Evolutionary conservation across 1,140 invertebrate genomes (phyloP), one percentile per base, ranked within the genome.

Genomic region (Mycetomoellerius zeteki): DNA sequence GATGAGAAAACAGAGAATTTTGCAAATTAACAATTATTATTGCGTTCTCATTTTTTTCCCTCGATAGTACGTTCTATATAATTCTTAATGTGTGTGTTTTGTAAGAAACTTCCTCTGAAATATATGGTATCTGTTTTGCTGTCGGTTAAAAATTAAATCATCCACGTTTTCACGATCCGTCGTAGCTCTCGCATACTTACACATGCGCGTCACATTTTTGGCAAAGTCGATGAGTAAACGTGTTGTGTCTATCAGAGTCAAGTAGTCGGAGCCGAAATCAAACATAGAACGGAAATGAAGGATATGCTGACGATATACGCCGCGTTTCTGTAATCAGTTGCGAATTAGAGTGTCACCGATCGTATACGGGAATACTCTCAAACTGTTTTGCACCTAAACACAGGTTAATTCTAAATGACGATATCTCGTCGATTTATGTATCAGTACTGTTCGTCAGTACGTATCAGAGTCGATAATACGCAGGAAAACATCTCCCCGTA

Each of bases 221-320:
- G 37, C 5, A 60, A 84, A 84, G 80, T 56, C n/a, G 54, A 50
- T 8, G 21, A 21, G 27, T 21, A 84, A 73, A 73, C 69, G 58
- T 7, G 24, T 14, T 54, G 24, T 54, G 69, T 16, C 19, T 33
- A 21, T 5, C 30, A 21, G 33, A 54, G 54, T 24, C 54, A 75
- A 84, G 69, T 75, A 84, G 37, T 24, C 54, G 69, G 37, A 84
- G 56, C 27, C 69, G 24, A 62, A 75, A 84, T 73, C 69, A 84
- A 84, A 84, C 69, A 75, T 43, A 16, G 69, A 71, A 58, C 65
- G 14, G n/a, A 75, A 84, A 84, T 84, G 69, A 84, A 84, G 80
- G 80, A 84, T 75, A 43, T 67, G 27, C n/a, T 19, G 65, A 33
- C 56, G 80, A 60, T 60, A 60, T 16, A 47, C 24, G 80, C 14